Evolutionary conservation across 1,140 invertebrate genomes (phyloP), one percentile per base, ranked within the genome.

Genomic region (Brachionus rotundiformis): DNA sequence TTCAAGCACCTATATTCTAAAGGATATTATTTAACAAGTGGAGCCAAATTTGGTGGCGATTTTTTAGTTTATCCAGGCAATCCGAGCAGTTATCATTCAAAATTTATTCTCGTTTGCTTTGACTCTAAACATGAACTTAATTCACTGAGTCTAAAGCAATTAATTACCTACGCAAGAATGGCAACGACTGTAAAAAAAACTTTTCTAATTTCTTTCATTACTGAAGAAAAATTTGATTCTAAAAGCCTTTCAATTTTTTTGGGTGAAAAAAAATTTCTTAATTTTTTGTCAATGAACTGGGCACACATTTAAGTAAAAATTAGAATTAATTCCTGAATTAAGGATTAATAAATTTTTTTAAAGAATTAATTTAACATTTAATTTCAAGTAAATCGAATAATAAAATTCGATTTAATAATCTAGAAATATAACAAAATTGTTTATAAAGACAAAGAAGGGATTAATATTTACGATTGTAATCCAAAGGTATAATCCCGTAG

Each of bases 41-140:
- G 73, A 29, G 25, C 44, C 7, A 76, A 76, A 76, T 76, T 76
- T 16, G 73, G 73, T 16, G 73, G 73, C 7, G 73, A 76, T 76
- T 76, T 49, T 47, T 27, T 76, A 0, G 44, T 76, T 31, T 76
- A 76, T 76, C 44, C 44, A 19, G 73, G 44, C 8, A 29, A 76
- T n/a, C 73, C 73, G n/a, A 4, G 5, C 11, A 76, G 54, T 1
- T 76, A 23, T 76, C 73, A 76, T 31, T 76, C 73, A 29, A 23
- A 49, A 76, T 76, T 31, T 76, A 76, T 76, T 31, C 41, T 76
- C 7, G 19, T 54, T 29, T 76, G 73, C 31, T 31, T 76, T 29
- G 68, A 73, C 1, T 13, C 19, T 11, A 4, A 44, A 5, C 19
- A 73, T 23, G 68, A 73, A 11, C 25, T 11, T n/a, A 44, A 73